Evolutionary conservation across 1,140 invertebrate species (phyloP).

Genomic region (Scylla paramamosain): DNA sequence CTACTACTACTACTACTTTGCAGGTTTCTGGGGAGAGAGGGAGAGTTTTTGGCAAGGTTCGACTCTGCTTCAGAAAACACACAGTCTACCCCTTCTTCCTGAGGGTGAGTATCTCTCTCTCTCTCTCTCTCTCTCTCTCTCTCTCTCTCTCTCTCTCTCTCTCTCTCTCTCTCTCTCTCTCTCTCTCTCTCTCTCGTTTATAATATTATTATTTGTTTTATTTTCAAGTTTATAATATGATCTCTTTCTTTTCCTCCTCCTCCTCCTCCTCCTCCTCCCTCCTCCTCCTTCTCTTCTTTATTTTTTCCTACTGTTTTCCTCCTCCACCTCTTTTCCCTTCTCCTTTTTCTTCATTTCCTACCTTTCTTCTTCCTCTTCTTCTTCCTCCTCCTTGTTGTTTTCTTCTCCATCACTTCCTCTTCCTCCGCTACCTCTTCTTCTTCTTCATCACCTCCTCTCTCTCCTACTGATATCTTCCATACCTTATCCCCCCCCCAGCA

Average conservation of each 20-base stretch:
- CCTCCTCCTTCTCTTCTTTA: too few relatives aligned
- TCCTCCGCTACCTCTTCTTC: background rate
- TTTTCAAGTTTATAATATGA: too few relatives aligned
- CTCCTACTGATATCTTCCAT: background rate
- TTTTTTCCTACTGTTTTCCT: too few relatives aligned
- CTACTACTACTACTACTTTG: conserved; percentile 26
- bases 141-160: conserved; percentile 43
- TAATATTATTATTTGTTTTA: background rate
- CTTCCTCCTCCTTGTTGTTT: too few relatives aligned
- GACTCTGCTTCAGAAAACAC: conserved; percentile 75
- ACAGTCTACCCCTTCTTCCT: conserved; percentile 68
- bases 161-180: conserved; percentile 56
- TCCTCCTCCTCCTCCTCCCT: background rate
- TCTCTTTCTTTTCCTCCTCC: background rate
- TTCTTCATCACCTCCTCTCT: background rate
- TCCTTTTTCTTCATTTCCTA: too few relatives aligned
- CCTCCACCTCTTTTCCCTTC: too few relatives aligned
- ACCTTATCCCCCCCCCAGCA: background rate
- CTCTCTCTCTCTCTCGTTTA: background rate
- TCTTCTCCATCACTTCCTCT: background rate
- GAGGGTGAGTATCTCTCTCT: conserved; percentile 36
- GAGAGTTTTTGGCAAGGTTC: conserved; percentile 71
- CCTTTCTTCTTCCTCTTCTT: too few relatives aligned
- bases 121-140: background rate
- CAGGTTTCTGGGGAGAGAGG: conserved; percentile 76